Evolutionary conservation across 2,797 vertebrate species (phyloP).

Genomic region (Intellagama lesueurii): DNA sequence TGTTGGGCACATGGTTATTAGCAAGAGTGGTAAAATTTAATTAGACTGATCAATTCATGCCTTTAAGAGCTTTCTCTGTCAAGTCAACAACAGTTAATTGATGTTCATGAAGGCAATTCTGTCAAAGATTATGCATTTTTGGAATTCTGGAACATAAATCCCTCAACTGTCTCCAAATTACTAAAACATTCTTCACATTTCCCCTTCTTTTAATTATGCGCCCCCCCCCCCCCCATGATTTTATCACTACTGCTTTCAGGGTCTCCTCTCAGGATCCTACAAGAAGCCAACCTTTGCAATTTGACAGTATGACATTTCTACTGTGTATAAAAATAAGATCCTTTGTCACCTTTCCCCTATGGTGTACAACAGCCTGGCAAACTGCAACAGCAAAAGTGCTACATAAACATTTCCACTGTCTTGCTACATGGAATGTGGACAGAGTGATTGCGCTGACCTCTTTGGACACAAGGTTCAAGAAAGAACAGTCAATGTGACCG

Average conservation of each 20-base stretch:
- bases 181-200: not conserved
- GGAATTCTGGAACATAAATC: slow-evolving; percentile 5
- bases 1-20: not conserved
- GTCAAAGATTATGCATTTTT: not conserved
- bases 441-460: not conserved
- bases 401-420: slow-evolving; percentile 36
- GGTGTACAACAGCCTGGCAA: slow-evolving; percentile 24
- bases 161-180: not conserved
- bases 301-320: slow-evolving; percentile 45
- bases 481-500: slow-evolving; percentile 91
- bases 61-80: slow-evolving; percentile 9
- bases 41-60: accelerated
- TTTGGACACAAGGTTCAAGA: slow-evolving; percentile 79
- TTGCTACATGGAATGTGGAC: slow-evolving; percentile 21
- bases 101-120: no score
- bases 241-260: slow-evolving; percentile 25
- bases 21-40: not conserved
- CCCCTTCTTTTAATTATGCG: slow-evolving; percentile 21
- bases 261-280: slow-evolving; percentile 7
- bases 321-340: slow-evolving; percentile 48
- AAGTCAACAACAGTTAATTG: not conserved
- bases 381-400: not conserved
- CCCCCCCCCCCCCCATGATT: not conserved
- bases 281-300: slow-evolving; percentile 11
- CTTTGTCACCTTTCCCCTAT: slow-evolving; percentile 34